A percentile compares a stretch with the other conserved stretches of the same genome.
Evolutionary conservation across 2,113 vertebrate genomes (phyloP).

Genomic region (Craseonycteris thonglongyai): DNA sequence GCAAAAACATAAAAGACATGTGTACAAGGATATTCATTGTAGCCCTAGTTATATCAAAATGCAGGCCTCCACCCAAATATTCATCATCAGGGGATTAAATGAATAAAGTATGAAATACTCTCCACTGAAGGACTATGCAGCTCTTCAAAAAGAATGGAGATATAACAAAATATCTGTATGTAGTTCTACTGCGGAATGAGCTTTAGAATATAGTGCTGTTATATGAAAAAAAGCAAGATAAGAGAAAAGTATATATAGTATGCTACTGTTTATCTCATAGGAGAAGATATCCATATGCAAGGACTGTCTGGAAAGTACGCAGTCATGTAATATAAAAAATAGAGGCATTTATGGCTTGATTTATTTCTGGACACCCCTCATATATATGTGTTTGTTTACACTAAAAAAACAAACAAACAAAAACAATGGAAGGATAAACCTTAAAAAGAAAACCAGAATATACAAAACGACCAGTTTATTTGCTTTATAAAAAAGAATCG

Average conservation of each 20-base stretch:
- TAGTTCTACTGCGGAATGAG: background rate
- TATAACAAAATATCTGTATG: background rate
- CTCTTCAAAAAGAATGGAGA: background rate
- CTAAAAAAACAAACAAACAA: too few relatives aligned
- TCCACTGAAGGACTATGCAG: background rate
- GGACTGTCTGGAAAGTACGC: too few relatives aligned
- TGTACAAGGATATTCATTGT: background rate
- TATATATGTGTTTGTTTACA: background rate
- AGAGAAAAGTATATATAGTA: background rate
- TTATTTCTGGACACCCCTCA: too few relatives aligned
- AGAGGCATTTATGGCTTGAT: too few relatives aligned
- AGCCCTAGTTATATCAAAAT: background rate
- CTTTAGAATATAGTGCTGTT: background rate
- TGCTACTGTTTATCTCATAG: background rate
- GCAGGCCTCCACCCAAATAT: background rate
- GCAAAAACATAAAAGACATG: background rate
- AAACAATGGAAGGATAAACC: background rate
- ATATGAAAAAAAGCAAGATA: background rate
- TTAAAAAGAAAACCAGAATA: background rate
- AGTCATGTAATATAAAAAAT: too few relatives aligned
- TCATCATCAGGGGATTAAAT: background rate
- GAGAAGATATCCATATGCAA: background rate
- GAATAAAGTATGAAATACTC: background rate
- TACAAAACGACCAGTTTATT: background rate
- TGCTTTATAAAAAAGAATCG: background rate